These are phyloP conservation scores for Dreissena rostriformis DNA, from an alignment of 1,140 invertebrate species.

Conservation along the genomic window DNA sequence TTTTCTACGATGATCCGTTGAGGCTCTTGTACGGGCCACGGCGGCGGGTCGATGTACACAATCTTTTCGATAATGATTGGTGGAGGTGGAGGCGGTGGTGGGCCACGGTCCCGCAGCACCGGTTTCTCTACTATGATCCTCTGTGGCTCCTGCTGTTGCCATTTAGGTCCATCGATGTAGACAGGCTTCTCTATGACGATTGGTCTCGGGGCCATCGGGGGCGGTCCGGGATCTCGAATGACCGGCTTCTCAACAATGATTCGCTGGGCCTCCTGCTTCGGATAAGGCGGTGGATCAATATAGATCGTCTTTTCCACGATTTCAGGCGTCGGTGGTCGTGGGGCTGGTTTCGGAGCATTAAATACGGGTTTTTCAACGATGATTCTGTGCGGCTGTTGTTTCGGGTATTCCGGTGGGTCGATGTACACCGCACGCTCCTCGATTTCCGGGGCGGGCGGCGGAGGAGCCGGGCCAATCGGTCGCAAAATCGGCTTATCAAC, in stretches of 20 bases:
- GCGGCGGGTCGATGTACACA: conserved; percentile 37
- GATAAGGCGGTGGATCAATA: conserved; percentile 31
- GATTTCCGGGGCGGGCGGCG: conserved; percentile 22
- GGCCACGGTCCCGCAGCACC: conserved; percentile 27
- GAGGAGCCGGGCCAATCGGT: background rate
- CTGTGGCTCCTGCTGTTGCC: conserved; percentile 29
- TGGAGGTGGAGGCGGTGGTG: conserved; percentile 26
- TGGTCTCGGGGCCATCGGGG: conserved; percentile 22
- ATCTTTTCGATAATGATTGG: conserved; percentile 47
- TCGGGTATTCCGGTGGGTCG: conserved; percentile 33
- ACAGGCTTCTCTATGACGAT: conserved; percentile 39
- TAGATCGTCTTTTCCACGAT: conserved; percentile 14
- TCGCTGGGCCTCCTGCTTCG: conserved; percentile 22
- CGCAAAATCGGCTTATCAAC: conserved; percentile 26
- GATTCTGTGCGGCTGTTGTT: conserved; percentile 37
- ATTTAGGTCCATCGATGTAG: background rate
- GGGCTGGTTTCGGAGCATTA: conserved; percentile 45
- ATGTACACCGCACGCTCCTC: conserved; percentile 9
- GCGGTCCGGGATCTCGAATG: conserved; percentile 19
- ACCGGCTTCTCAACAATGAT: conserved; percentile 46
- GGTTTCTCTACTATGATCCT: conserved; percentile 43
- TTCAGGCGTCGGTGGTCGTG: conserved; percentile 29
- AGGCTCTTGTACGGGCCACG: conserved; percentile 36
- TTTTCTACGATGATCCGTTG: conserved; percentile 44
- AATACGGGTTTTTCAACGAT: conserved; percentile 38